Base-by-base conservation (phyloP, 2,888 invertebrate species). In the Tetragnatha montana region DNA sequence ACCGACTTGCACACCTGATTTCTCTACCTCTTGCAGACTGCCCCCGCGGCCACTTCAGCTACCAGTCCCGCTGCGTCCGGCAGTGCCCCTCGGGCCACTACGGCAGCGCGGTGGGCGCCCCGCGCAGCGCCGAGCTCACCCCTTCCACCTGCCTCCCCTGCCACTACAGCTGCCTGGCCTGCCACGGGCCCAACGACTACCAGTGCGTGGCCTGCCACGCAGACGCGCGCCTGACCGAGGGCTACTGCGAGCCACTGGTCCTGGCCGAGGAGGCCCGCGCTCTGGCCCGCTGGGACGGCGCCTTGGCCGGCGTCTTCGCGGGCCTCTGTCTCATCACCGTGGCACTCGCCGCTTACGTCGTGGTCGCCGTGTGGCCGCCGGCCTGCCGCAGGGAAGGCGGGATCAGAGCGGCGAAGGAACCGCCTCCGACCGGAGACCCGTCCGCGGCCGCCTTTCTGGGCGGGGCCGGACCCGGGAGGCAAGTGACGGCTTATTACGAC, bases 131-230 rank as follows among this genome's bases (percentile, higher is more conserved):
- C 17, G 90, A 84, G 19, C 82, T 89, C 21, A 88, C 90, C 22
- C 87, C 86, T 50, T 90, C 80, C 91, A 93, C 92, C 7, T 96
- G 96, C 92, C 93, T 95, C 2, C 94, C 94, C 51, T 97, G 97
- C 93, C 96, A 97, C 93, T 96, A 96, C 93, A 95, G 95, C n/a
- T 97, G 97, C 93, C 94, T 95, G 88, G 94, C 94, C 12, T 97
- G 97, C 92, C 93, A 94, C 8, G 96, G 96, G 12, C 95, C 96
- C 8, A 95, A 95, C 92, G 95, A 96, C 93, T 95, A 95, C 92
- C 95, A 96, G 92, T 97, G 96, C 93, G 93, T 94, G 73, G 94
- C 95, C 7, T 97, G 96, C 93, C 95, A 95, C 92, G 94, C 94
- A 8, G 96, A 96, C 93, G 95, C 96, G 7, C 86, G 91, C 47